phyloP scores from a whole-genome alignment of 35 echinoderm and acorn worm species.

The Apostichopus parvimensis region DNA sequence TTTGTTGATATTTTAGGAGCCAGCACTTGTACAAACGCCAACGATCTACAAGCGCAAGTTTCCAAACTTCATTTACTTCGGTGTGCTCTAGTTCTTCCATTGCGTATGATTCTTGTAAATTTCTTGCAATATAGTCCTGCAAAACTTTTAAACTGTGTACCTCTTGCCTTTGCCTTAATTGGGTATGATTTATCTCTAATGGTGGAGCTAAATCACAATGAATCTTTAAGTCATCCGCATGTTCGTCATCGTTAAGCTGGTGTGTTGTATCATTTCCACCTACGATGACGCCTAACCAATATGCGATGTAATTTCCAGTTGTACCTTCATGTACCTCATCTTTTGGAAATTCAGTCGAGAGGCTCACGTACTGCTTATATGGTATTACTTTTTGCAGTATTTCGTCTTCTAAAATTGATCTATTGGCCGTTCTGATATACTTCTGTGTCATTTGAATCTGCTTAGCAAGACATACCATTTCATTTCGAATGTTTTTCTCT shows the following conservation, averaged over 20 bases:
- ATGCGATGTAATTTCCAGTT: constrained; percentile 4
- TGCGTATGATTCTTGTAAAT: neutral
- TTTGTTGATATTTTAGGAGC: neutral
- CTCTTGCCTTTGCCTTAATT: neutral
- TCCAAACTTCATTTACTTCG: constrained; percentile 24
- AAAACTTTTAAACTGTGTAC: constrained; percentile 5
- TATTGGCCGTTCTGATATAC: neutral
- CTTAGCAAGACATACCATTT: constrained; percentile 33
- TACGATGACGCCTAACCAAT: neutral
- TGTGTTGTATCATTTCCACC: constrained; percentile 18
- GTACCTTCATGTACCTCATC: neutral
- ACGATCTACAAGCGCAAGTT: neutral
- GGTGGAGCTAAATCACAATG: neutral
- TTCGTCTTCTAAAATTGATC: constrained; percentile 19
- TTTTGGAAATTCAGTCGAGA: neutral
- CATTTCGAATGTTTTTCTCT: constrained; percentile 8
- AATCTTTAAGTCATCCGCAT: constrained; percentile 15
- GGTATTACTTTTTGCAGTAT: constrained; percentile 38
- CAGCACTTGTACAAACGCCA: constrained; percentile 62
- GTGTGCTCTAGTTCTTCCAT: neutral
- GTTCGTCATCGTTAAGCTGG: constrained; percentile 40
- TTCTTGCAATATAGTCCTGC: constrained; percentile 2
- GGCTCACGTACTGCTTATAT: constrained; percentile 20
- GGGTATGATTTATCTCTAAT: neutral
- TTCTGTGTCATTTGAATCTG: constrained; percentile 35